These are phyloP conservation scores for Virgularia gustaviana DNA, from an alignment of 92 coral and sea anemone species.

Conservation along the genomic window DNA sequence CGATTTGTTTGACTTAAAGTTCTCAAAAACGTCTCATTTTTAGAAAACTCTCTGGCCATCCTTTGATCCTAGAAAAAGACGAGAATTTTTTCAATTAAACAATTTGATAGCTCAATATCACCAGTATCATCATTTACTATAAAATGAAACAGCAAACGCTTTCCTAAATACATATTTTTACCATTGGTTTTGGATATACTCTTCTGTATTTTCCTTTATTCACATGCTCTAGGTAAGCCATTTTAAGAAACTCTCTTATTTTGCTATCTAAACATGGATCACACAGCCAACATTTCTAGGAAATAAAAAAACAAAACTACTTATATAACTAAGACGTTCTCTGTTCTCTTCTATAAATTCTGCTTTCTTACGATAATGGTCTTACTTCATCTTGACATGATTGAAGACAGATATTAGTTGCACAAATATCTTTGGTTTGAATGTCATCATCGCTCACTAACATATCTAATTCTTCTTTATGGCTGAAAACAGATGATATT, in stretches of 20 bases:
- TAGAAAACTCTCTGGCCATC: constrained; percentile 38
- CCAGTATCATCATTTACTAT: too few relatives aligned
- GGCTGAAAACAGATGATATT: constrained; percentile 34
- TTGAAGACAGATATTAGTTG: constrained; percentile 59
- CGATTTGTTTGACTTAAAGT: constrained; percentile 65
- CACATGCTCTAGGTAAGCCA: constrained; percentile 73
- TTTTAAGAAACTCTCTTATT: constrained; percentile 66
- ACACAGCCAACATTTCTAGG: constrained; percentile 75
- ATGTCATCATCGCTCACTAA: constrained; percentile 67
- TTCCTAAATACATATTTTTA: constrained; percentile 34
- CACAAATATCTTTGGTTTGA: constrained; percentile 54
- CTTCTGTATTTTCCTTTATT: constrained; percentile 76
- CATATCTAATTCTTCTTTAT: constrained; percentile 70
- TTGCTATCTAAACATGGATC: constrained; percentile 70
- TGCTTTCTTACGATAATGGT: neutral
- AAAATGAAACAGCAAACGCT: too few relatives aligned
- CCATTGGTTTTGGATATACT: constrained; percentile 80
- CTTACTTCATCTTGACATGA: constrained; percentile 75
- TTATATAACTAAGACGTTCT: too few relatives aligned
- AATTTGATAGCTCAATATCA: too few relatives aligned
- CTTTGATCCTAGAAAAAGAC: constrained; percentile 43
- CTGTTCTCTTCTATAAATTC: too few relatives aligned
- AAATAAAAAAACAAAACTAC: neutral
- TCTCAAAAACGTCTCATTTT: constrained; percentile 24
- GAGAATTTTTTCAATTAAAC: neutral